These are phyloP conservation scores for Drosophila buzzatii DNA, from an alignment of 2,888 invertebrate genomes.

Conservation along the genomic window DNA sequence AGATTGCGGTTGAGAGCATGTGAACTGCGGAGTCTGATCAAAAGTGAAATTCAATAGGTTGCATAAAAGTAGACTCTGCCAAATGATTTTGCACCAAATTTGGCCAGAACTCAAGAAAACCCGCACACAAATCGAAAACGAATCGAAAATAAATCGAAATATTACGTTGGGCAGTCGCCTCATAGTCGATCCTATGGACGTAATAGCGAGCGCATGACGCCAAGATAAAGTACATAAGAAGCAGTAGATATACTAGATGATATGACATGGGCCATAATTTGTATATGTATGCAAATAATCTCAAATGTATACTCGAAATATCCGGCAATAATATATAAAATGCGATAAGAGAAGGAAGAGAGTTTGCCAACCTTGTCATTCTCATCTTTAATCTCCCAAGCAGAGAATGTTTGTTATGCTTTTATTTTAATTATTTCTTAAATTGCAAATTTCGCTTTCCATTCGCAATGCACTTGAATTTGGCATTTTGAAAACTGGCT, in stretches of 20 bases:
- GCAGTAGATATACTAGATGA: conserved; percentile 22
- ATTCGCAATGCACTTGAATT: conserved; percentile 57
- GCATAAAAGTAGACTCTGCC: conserved; percentile 13
- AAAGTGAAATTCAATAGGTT: conserved; percentile 44
- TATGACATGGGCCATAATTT: conserved; percentile 21
- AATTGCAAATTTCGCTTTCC: conserved; percentile 20
- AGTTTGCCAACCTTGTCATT: conserved; percentile 14
- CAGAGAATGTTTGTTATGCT: background rate
- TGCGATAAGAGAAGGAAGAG: conserved; percentile 11
- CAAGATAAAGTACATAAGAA: conserved; percentile 27
- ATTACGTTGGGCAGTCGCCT: conserved; percentile 60
- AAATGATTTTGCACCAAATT: conserved; percentile 40
- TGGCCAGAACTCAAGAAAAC: conserved; percentile 44
- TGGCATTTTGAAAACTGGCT: conserved; percentile 63
- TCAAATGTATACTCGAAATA: background rate
- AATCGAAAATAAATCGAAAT: conserved; percentile 37
- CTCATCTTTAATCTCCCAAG: conserved; percentile 14
- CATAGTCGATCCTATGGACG: conserved; percentile 48
- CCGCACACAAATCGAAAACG: conserved; percentile 9
- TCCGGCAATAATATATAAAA: conserved; percentile 6
- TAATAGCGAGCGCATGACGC: conserved; percentile 64
- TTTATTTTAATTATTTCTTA: background rate
- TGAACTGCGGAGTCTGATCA: conserved; percentile 21
- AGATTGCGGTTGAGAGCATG: conserved; percentile 44
- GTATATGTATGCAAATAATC: background rate